These are phyloP conservation scores for Meiosimyza decipiens DNA, from an alignment of 2,888 invertebrate species.

Conservation along the genomic window DNA sequence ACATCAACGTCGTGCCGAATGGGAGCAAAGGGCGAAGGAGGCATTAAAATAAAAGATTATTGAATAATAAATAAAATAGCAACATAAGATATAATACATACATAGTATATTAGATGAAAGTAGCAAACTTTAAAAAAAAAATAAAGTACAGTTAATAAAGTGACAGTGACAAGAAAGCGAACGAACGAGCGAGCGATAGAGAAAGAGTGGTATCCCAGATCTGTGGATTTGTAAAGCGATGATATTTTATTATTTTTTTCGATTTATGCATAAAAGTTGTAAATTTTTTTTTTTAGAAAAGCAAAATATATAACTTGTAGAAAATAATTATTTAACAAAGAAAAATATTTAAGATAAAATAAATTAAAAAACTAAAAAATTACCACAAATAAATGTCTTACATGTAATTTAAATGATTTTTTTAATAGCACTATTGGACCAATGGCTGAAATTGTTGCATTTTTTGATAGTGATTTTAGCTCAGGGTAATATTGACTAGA, in stretches of 20 bases:
- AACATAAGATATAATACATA: too few relatives aligned
- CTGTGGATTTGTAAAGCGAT: neutral
- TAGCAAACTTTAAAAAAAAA: too few relatives aligned
- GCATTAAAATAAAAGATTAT: conserved; percentile 62
- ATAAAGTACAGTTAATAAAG: too few relatives aligned
- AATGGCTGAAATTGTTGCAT: too few relatives aligned
- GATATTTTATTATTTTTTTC: conserved; percentile 18
- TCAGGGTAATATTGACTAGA: too few relatives aligned
- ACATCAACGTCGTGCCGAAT: conserved; percentile 79
- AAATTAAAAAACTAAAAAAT: conserved; percentile 13
- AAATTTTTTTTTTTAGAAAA: conserved; percentile 17
- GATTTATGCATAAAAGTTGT: conserved; percentile 26
- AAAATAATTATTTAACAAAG: conserved; percentile 5
- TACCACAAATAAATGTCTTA: conserved; percentile 39
- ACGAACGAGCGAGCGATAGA: neutral
- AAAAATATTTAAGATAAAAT: conserved; percentile 15
- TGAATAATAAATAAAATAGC: neutral
- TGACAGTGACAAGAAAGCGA: neutral
- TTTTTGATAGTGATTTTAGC: too few relatives aligned
- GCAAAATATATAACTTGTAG: too few relatives aligned
- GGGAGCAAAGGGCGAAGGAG: conserved; percentile 82
- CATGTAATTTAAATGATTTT: conserved; percentile 50
- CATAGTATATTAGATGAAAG: too few relatives aligned
- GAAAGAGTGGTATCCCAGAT: neutral
- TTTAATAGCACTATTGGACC: neutral